Conservation (phyloP, 37 sponge, comb jelly and placozoan species). For the Chondrilla cf. caribensis region DNA sequence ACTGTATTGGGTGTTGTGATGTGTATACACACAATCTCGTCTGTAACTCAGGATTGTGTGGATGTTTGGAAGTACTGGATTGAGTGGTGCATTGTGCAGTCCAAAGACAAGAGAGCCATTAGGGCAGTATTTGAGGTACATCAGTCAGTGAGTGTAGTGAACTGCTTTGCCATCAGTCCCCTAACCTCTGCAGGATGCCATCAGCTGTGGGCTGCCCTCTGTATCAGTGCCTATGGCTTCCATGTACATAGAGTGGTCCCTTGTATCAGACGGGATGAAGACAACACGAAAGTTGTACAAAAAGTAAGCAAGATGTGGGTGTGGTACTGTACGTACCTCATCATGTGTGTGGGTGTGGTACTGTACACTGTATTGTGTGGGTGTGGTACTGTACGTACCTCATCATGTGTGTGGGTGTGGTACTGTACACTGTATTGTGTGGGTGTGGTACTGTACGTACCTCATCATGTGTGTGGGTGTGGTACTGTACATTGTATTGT, state of each 20-base stretch:
- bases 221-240: neutral
- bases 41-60: neutral
- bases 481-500: too few species aligned
- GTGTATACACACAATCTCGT: too few species aligned
- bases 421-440: too few species aligned
- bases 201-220: neutral
- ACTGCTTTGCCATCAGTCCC: neutral
- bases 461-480: too few species aligned
- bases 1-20: too few species aligned
- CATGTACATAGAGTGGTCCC: slow-evolving; percentile 7
- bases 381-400: too few species aligned
- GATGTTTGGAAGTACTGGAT: slow-evolving; percentile 4
- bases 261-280: neutral
- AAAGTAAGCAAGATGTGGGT: neutral
- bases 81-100: neutral
- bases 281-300: neutral
- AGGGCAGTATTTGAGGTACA: neutral
- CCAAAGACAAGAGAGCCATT: neutral
- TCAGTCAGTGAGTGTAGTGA: neutral
- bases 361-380: too few species aligned
- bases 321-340: too few species aligned
- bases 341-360: too few species aligned
- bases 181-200: neutral
- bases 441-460: too few species aligned
- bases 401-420: too few species aligned